Percentiles rank a stretch among this genome's conserved stretches.
phyloP scores from a whole-genome alignment of 2,888 invertebrate species.

The Caenorhabditis sulstoni region DNA sequence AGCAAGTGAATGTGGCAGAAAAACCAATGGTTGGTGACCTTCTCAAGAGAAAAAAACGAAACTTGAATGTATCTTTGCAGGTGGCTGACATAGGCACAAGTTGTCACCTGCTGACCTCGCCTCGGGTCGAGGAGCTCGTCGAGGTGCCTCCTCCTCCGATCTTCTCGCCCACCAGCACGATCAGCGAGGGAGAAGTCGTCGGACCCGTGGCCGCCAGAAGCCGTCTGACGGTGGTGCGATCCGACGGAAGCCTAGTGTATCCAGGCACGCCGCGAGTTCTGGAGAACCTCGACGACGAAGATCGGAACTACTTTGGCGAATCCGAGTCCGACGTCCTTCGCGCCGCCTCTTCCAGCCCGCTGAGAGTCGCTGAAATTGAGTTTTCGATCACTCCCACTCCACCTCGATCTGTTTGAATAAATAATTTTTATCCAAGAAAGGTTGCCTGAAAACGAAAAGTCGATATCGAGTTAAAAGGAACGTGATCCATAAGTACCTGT shows the following conservation, averaged over 20 bases:
- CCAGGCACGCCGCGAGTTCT: constrained; percentile 17
- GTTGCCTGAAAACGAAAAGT: no score
- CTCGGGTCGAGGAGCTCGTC: constrained; percentile 13
- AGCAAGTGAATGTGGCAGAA: no score
- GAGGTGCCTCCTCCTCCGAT: neutral
- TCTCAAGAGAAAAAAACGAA: no score
- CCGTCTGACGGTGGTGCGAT: constrained; percentile 25
- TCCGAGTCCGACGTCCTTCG: constrained; percentile 19
- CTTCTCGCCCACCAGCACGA: constrained; percentile 27
- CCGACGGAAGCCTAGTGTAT: constrained; percentile 38
- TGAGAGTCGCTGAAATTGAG: constrained; percentile 24
- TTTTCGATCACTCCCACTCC: constrained; percentile 29
- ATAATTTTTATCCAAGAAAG: no score
- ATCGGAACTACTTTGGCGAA: neutral
- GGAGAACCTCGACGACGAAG: constrained; percentile 17
- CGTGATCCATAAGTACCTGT: neutral
- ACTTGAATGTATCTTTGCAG: neutral
- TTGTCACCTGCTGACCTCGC: constrained; percentile 21
- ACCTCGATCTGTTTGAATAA: constrained; percentile 28
- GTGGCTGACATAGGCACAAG: constrained; percentile 24
- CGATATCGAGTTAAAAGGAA: neutral
- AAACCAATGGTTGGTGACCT: no score
- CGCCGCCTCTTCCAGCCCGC: constrained; percentile 29
- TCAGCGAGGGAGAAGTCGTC: constrained; percentile 48
- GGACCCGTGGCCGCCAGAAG: neutral